Evolutionary conservation across 1,140 invertebrate species (phyloP).

Genomic region (Hylyphantes graminicola): DNA sequence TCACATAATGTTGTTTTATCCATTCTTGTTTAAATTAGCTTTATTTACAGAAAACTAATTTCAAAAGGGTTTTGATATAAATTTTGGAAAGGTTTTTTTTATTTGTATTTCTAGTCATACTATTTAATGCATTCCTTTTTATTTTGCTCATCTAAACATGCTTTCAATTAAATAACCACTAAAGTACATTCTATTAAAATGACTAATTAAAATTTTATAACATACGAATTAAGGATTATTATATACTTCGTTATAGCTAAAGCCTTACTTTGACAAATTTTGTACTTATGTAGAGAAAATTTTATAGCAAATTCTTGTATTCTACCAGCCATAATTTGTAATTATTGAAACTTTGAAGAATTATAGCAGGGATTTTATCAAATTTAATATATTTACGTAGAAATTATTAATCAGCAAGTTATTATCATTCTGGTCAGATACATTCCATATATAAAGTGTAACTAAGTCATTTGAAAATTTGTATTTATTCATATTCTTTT

Average conservation of each 20-base stretch:
- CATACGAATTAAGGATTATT: too few species aligned
- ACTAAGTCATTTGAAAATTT: too few species aligned
- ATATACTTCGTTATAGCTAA: neutral
- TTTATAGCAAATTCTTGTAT: neutral
- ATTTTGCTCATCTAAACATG: conserved; percentile 12
- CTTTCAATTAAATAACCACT: too few species aligned
- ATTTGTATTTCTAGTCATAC: conserved; percentile 10
- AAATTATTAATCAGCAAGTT: neutral
- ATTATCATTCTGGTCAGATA: neutral
- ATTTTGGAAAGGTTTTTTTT: neutral
- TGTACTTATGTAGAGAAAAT: conserved; percentile 8
- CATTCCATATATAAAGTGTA: neutral
- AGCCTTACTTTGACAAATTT: neutral
- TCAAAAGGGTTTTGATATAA: too few species aligned
- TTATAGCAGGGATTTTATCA: neutral
- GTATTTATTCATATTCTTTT: too few species aligned
- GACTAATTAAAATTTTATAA: too few species aligned
- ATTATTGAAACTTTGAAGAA: neutral
- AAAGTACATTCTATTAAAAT: too few species aligned
- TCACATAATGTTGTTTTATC: too few species aligned
- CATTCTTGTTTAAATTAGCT: too few species aligned
- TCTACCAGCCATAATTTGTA: neutral
- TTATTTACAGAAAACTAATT: too few species aligned
- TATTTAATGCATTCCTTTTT: neutral
- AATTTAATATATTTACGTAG: neutral